Conservation (phyloP, 2,113 vertebrate species). For the Rafetus swinhoei region DNA sequence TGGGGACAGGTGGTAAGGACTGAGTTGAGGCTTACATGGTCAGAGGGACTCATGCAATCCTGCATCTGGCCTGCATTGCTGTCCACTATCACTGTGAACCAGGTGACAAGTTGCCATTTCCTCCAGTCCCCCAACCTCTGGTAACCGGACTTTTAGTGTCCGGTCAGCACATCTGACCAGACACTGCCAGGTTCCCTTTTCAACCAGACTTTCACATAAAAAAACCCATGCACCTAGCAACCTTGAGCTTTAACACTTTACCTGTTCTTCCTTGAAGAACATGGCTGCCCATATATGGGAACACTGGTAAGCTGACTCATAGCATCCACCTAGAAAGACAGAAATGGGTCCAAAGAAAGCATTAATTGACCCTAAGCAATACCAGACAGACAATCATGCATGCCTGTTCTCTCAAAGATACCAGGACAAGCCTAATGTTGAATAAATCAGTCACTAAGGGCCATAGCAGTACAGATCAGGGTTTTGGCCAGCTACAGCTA, state of each 20-base stretch:
- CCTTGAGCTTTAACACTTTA: not conserved
- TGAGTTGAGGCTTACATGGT: slow-evolving; percentile 1
- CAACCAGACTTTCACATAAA: too few relatives aligned
- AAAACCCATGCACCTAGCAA: too few relatives aligned
- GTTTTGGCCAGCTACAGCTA: fast-evolving
- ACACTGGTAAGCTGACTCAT: not conserved
- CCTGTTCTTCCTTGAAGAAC: not conserved
- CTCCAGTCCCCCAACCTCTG: too few relatives aligned
- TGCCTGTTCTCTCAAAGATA: not conserved
- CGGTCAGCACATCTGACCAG: too few relatives aligned
- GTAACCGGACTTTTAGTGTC: too few relatives aligned
- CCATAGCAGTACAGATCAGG: not conserved
- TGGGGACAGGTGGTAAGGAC: not conserved
- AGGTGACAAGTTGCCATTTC: not conserved
- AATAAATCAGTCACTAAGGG: not conserved
- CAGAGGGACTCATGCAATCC: not conserved
- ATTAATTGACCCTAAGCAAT: not conserved
- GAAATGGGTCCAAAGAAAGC: not conserved
- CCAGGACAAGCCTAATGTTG: not conserved
- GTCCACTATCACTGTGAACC: not conserved
- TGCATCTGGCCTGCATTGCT: not conserved
- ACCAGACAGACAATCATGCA: not conserved
- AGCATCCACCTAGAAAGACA: not conserved
- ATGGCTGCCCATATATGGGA: not conserved
- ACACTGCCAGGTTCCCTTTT: too few relatives aligned